Evolutionary conservation across 2,797 vertebrate species (phyloP).

Genomic region (Anguilla megastoma): DNA sequence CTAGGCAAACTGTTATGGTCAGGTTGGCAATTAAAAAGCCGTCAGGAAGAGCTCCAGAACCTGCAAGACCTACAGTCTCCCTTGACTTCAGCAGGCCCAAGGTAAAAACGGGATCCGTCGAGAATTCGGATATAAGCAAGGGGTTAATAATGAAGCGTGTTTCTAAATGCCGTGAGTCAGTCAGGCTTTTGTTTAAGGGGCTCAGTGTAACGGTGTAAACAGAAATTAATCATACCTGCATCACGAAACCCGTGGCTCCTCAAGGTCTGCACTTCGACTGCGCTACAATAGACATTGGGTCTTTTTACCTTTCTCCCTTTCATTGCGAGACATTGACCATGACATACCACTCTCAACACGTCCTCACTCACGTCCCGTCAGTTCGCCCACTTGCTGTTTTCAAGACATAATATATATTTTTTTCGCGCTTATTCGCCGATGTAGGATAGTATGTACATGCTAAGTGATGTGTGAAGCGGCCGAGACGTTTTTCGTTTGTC

Average conservation of each 20-base stretch:
- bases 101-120: too few species aligned
- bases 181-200: conserved; percentile 39
- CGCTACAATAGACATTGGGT: not conserved
- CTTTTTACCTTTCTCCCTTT: conserved; percentile 14
- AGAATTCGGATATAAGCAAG: not conserved
- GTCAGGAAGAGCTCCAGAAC: not conserved
- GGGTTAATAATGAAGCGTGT: conserved; percentile 36
- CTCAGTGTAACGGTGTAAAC: conserved; percentile 43
- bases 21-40: not conserved
- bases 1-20: not conserved
- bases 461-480: not conserved
- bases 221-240: conserved; percentile 49
- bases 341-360: conserved; percentile 29
- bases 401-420: not conserved
- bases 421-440: not conserved
- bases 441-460: not conserved
- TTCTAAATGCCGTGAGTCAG: conserved; percentile 51
- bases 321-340: conserved; percentile 16
- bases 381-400: not conserved
- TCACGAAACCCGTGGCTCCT: conserved; percentile 46
- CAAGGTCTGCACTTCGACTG: conserved; percentile 37
- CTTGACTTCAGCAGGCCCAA: not conserved
- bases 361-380: not conserved
- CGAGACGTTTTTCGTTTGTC: not conserved
- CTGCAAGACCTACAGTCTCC: not conserved